Base-by-base conservation (phyloP, 2,113 vertebrate species). In the Tretioscincus oriximinensis region DNA sequence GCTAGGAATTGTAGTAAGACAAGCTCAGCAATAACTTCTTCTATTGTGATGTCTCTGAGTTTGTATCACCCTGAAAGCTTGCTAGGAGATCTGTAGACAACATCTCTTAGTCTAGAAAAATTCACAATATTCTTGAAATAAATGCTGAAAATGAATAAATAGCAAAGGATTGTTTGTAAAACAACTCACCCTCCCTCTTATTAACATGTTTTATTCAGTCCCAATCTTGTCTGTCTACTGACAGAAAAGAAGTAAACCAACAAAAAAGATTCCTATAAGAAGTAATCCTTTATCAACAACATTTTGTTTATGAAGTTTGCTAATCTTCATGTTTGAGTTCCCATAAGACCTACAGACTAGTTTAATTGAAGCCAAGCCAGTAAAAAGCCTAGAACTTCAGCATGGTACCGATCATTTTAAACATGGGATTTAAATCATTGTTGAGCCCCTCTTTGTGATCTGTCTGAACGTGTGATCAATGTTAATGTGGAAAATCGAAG, bases 171-270 rank as follows among this genome's bases (percentile, higher is more conserved):
- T 58, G 11, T 12, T 16, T 58, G 18, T 58, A 14, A 58, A 58
- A 51, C 49, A 51, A 14, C 49, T 14, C 12, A 41, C 4, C 49
- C 49, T 8, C 26, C 41, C 18, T 49, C 26, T 14, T 64, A 64
- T n/a, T 76, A 64, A 64, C 12, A 76, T 41, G 45, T 76, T 66
- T 49, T 10, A 65, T 66, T 77, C 75, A 77, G 65, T 18, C 29
- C 2, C 18, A 31, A n/a, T 29, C 28, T 75, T 26, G 24, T 76
- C 35, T 28, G 20, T 51, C 41, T 4, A 28, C 24, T 66, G 75
- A 47, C 26, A n/a, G 41, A 77, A 77, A 47, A n/a, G 41, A 66
- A 49, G 18, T 29, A 7, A 29, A 66, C 67, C 63, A 31, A 77
- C 45, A 51, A 18, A 29, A 64, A 67, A 47, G n/a, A 20, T 77